Evolutionary conservation across 2,888 invertebrate species (phyloP), one percentile per base, ranked within the genome.

Genomic region (Megamerina dolium): DNA sequence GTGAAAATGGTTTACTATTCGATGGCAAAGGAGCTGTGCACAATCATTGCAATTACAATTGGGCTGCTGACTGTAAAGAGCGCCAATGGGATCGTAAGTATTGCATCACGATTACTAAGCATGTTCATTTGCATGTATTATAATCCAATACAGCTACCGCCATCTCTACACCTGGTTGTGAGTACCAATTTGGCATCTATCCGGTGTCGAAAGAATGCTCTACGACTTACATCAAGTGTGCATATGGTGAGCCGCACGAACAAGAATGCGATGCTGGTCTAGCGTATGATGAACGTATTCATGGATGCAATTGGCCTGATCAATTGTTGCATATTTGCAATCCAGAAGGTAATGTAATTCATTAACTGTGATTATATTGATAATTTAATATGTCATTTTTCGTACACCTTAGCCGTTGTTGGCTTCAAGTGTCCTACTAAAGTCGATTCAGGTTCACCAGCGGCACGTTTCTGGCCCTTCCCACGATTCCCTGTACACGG

Each of bases 231-330:
- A 76, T 87, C 45, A 92, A 89, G 68, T 93, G 93, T 61, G 85
- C 82, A 3, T 82, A 81, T 63, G 93, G 93, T 0, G 79, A 85
- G 45, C 86, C 90, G 0, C 77, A 83, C 53, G 83, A 86, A 49
- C 80, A 83, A 54, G 82, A 86, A 10, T 93, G 92, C 70, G 88
- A 87, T 40, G 82, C 89, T 1, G 93, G 93, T 2, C 75, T 93
- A 45, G 92, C 84, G 13, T 93, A 92, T 69, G 91, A 93, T 59
- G 85, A 87, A 38, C 82, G 85, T 56, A 88, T 79, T 46, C 92
- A 93, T 65, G 81, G 83, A 37, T 93, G 93, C 77, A 91, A 92
- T 70, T 93, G 93, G 93, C 92, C 93, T 6, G 93, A 93, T 75
- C 82, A 89, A 45, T 76, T 93, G 31, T 75, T 87, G 50, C 88